phyloP scores from a whole-genome alignment of 92 coral and sea anemone species.

The Phenganax stokvisi region DNA sequence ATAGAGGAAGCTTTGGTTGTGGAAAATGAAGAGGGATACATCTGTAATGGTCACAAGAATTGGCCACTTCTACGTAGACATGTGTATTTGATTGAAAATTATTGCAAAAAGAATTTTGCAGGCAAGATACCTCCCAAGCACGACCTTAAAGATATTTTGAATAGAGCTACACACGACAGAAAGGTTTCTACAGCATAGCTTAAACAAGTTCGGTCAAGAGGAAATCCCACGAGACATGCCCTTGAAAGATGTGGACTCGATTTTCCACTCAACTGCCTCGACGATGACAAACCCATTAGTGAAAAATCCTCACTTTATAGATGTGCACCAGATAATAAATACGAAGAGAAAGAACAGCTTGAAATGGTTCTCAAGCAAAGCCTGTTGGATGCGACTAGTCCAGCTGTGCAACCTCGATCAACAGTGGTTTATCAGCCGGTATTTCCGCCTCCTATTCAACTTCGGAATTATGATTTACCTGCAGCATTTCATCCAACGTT shows the following conservation, averaged over 20 bases:
- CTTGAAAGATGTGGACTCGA: constrained; percentile 41
- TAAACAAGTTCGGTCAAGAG: constrained; percentile 41
- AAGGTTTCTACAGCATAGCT: constrained; percentile 7
- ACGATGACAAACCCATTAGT: no score
- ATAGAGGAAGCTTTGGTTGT: constrained; percentile 39
- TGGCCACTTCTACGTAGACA: constrained; percentile 27
- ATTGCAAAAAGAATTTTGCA: constrained; percentile 6
- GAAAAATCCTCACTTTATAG: no score
- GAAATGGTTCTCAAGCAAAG: no score
- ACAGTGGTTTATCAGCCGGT: no score
- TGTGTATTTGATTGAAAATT: constrained; percentile 15
- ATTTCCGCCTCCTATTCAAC: no score
- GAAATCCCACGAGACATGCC: constrained; percentile 41
- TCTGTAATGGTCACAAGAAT: constrained; percentile 7
- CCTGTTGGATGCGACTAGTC: no score
- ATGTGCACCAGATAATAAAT: no score
- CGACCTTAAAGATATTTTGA: constrained; percentile 36
- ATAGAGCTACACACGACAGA: constrained; percentile 19
- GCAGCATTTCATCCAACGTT: no score
- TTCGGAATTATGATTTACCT: no score
- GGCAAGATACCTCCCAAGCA: constrained; percentile 42
- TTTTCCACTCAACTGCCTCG: constrained; percentile 18
- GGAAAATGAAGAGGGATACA: constrained; percentile 40
- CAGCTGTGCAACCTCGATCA: no score
- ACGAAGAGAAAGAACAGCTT: no score